These are phyloP conservation scores for Sebastiscus tertius DNA, from an alignment of 2,797 vertebrate species.

Conservation along the genomic window DNA sequence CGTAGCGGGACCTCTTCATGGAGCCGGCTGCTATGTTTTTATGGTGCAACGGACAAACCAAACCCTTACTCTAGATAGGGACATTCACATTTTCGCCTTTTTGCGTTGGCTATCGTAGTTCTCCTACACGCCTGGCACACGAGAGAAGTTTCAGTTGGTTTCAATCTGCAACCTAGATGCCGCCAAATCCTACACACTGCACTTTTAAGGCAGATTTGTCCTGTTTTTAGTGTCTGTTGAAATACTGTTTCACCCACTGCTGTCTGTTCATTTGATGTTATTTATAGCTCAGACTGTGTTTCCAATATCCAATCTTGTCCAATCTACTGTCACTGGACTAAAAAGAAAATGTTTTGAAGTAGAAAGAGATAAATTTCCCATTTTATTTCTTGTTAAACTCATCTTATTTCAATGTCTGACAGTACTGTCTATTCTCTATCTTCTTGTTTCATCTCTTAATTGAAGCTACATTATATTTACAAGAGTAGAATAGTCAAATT, in stretches of 20 bases:
- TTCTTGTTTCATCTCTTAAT: not conserved
- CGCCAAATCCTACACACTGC: too few relatives aligned
- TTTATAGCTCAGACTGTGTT: not conserved
- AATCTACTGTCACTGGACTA: not conserved
- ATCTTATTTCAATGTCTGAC: not conserved
- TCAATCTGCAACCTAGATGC: too few relatives aligned
- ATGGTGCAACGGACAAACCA: too few relatives aligned
- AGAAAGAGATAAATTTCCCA: not conserved
- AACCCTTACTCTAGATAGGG: too few relatives aligned
- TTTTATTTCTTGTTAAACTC: not conserved
- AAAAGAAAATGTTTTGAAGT: not conserved
- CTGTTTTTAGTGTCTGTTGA: not conserved
- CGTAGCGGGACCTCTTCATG: too few relatives aligned
- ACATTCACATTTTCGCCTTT: too few relatives aligned
- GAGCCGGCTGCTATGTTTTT: rapidly evolving
- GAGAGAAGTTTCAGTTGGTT: too few relatives aligned
- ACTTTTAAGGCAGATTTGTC: not conserved
- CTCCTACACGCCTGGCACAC: too few relatives aligned
- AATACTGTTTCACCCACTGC: not conserved
- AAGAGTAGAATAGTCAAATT: not conserved
- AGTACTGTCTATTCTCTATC: not conserved
- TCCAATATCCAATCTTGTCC: not conserved
- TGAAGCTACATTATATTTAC: not conserved
- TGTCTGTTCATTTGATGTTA: not conserved
- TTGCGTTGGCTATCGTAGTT: too few relatives aligned